Percentiles rank a stretch among this genome's conserved stretches.
Evolutionary conservation across 2,888 invertebrate species (phyloP).

Genomic region (Euzophera pinguis): DNA sequence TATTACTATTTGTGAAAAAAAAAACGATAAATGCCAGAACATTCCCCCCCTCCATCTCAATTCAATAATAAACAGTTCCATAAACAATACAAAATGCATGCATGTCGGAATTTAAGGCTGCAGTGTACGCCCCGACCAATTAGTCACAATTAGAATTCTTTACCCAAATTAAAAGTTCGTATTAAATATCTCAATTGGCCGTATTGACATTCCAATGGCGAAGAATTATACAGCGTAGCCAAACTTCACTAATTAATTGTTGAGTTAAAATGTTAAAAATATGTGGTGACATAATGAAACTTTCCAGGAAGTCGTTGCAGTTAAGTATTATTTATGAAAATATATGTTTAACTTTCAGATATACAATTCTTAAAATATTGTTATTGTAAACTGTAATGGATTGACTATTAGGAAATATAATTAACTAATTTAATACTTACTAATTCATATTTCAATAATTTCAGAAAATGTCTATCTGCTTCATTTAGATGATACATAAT

Average conservation of each 20-base stretch:
- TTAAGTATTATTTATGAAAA: neutral
- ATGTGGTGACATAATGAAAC: neutral
- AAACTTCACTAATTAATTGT: neutral
- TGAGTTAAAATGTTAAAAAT: conserved; percentile 11
- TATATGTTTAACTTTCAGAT: neutral
- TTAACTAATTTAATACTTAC: too few relatives aligned
- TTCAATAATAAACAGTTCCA: conserved; percentile 12
- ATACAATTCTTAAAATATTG: too few relatives aligned
- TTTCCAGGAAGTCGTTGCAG: neutral
- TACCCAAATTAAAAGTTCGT: conserved; percentile 6
- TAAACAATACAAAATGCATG: conserved; percentile 14
- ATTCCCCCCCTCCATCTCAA: neutral
- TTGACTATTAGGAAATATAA: too few relatives aligned
- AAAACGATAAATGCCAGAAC: neutral
- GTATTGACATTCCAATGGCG: conserved; percentile 2
- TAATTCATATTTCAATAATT: too few relatives aligned
- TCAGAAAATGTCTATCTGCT: too few relatives aligned
- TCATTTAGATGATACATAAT: too few relatives aligned
- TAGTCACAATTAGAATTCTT: conserved; percentile 11
- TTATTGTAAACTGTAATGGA: too few relatives aligned
- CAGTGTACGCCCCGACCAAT: conserved; percentile 1
- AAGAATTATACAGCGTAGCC: neutral
- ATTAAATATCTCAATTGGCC: conserved; percentile 10
- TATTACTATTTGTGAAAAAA: neutral
- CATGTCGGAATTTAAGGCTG: conserved; percentile 4